Percentiles rank a stretch among this genome's conserved stretches.
phyloP scores from a whole-genome alignment of 2,797 vertebrate species.

The Strix occidentalis region DNA sequence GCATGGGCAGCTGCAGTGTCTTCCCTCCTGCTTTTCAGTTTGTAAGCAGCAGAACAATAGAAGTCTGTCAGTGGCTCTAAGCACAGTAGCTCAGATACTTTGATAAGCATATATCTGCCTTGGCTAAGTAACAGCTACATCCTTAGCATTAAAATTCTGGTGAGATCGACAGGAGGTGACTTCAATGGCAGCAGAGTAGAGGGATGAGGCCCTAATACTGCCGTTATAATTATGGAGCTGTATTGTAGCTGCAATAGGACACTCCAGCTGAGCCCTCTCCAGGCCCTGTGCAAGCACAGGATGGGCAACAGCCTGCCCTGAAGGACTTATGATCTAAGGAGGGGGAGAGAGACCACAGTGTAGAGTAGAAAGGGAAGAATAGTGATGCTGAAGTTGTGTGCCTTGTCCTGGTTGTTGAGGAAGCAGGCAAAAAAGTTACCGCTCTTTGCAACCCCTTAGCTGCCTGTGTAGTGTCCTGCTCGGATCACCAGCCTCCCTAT shows the following conservation, averaged over 20 bases:
- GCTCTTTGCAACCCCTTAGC: neutral
- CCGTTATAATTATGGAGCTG: fast-evolving
- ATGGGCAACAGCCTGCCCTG: neutral
- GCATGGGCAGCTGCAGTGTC: neutral
- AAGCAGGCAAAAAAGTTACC: neutral
- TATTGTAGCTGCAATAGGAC: neutral
- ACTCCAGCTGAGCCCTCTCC: neutral
- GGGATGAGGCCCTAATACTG: fast-evolving
- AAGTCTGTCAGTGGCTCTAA: neutral
- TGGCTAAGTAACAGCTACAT: neutral
- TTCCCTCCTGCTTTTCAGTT: neutral
- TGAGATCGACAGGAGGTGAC: neutral
- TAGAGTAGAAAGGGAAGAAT: neutral
- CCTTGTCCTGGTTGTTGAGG: neutral
- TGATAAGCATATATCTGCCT: neutral
- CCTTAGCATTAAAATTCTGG: neutral
- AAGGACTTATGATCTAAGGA: fast-evolving
- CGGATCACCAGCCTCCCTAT: neutral
- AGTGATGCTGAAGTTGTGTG: neutral
- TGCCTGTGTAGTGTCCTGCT: neutral
- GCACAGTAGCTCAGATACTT: slow-evolving; percentile 19
- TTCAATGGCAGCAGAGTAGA: neutral
- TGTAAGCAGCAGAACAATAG: neutral
- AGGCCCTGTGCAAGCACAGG: neutral
- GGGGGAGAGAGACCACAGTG: neutral